Evolutionary conservation across 2,113 vertebrate species (phyloP), one percentile per base, ranked within the genome.

Genomic region (Delphinus delphis): DNA sequence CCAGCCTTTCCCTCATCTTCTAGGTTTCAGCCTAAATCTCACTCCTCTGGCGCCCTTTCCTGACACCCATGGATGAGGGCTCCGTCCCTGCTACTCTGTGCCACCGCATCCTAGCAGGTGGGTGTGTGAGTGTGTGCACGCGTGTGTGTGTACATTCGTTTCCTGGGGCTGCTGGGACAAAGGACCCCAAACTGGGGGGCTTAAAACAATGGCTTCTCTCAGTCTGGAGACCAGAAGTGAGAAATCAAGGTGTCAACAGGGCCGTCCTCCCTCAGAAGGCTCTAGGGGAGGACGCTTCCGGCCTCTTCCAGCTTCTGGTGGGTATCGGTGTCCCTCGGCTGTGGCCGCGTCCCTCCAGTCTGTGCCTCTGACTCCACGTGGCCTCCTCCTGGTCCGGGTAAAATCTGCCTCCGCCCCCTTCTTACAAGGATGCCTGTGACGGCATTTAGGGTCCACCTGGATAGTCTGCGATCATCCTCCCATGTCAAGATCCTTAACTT

Each of bases 81-180:
- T 13, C 50, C 0, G 6, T 21, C 53, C 26, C 41, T 1, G 18
- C 50, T n/a, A 20, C 2, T 11, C 13, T 6, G 38, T 41, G 3
- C n/a, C 20, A 33, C 20, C 2, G 20, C 47, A 21, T 18, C 36
- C 31, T 2, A 15, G 58, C 38, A 7, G 2, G 26, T 13, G 6
- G 1, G 6, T 6, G 23, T 33, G 58, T 28, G 28, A 2, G 36
- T 11, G 21, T 44, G 65, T 33, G 12, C 5, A 7, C 8, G 0
- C 1, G 2, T 7, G 18, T 7, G 23, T 9, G 28, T 26, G 8
- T 11, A 8, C 1, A 9, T 15, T 25, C 58, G 28, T 17, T 6
- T 3, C 82, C 82, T 33, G 71, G 11, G 71, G 71, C 15, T 4
- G 87, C 60, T 20, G 7, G 21, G 15, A 79, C 50, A 28, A 50